phyloP scores from a whole-genome alignment of 1,140 invertebrate genomes.

The Orchesella cincta region DNA sequence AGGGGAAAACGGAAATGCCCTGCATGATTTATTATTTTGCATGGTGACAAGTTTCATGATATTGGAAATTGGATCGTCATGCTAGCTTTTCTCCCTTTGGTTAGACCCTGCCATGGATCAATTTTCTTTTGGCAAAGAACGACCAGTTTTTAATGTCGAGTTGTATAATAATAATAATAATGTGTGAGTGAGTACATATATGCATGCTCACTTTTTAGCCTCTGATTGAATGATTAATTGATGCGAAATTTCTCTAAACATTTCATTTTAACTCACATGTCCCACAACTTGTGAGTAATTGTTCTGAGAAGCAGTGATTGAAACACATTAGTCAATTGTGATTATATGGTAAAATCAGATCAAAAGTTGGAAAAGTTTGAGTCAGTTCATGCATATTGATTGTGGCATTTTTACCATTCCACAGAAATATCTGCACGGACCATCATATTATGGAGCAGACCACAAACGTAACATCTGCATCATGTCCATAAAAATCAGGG shows the following conservation, averaged over 20 bases:
- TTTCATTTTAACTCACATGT: too few relatives aligned
- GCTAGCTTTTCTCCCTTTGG: not conserved
- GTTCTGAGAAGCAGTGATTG: too few relatives aligned
- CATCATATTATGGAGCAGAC: not conserved
- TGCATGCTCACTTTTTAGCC: not conserved
- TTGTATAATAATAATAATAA: not conserved
- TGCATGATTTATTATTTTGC: slow-evolving; percentile 16
- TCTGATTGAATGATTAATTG: not conserved
- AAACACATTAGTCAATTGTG: not conserved
- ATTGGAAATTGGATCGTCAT: not conserved
- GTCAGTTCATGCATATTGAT: not conserved
- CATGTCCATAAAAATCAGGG: not conserved
- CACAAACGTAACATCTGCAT: not conserved
- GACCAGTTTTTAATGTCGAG: not conserved
- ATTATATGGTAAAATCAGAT: not conserved
- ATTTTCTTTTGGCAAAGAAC: not conserved
- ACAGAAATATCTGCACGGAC: too few relatives aligned
- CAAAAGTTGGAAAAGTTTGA: not conserved
- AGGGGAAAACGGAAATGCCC: not conserved
- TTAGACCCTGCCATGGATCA: not conserved
- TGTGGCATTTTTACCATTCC: too few relatives aligned
- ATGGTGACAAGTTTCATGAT: slow-evolving; percentile 2
- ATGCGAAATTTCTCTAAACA: not conserved
- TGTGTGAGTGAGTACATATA: not conserved
- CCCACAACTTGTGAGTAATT: too few relatives aligned